Conservation (phyloP, 2,888 invertebrate species). For the Euphydryas editha region DNA sequence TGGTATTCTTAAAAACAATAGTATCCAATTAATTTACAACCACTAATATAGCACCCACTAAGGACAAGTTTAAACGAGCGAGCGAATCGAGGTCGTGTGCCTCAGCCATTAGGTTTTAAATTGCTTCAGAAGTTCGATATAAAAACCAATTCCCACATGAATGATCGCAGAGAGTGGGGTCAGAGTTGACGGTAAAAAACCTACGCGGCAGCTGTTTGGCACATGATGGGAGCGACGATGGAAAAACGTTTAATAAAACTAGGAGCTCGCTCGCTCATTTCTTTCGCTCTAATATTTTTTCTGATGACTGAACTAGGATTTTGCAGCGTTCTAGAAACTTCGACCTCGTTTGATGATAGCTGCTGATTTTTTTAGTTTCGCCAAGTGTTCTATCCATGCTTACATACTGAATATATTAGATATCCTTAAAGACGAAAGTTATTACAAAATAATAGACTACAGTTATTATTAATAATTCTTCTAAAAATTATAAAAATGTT, state of each 20-base stretch:
- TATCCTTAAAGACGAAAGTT: not conserved
- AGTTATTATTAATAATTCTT: too few species aligned
- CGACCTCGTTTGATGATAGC: constrained; percentile 22
- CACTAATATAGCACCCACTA: constrained; percentile 64
- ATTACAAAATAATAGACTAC: not conserved
- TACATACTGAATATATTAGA: not conserved
- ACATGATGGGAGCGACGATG: constrained; percentile 56
- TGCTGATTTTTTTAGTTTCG: constrained; percentile 24
- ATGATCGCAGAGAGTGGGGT: constrained; percentile 78
- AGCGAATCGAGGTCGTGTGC: constrained; percentile 54
- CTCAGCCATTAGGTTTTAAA: constrained; percentile 58
- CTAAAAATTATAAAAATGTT: too few species aligned
- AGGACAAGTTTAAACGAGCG: constrained; percentile 26
- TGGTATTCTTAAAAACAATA: constrained; percentile 50
- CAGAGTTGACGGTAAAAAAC: constrained; percentile 80
- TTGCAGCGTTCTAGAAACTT: constrained; percentile 40
- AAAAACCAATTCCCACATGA: constrained; percentile 79
- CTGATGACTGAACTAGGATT: constrained; percentile 43
- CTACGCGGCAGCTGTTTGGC: constrained; percentile 76
- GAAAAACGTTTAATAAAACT: constrained; percentile 69
- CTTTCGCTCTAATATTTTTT: constrained; percentile 57
- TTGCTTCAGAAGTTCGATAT: constrained; percentile 56
- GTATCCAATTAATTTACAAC: constrained; percentile 65
- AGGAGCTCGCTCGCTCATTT: constrained; percentile 53
- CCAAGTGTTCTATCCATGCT: constrained; percentile 19